phyloP scores from a whole-genome alignment of 2,888 invertebrate genomes.

The Amphiduros pacificus region DNA sequence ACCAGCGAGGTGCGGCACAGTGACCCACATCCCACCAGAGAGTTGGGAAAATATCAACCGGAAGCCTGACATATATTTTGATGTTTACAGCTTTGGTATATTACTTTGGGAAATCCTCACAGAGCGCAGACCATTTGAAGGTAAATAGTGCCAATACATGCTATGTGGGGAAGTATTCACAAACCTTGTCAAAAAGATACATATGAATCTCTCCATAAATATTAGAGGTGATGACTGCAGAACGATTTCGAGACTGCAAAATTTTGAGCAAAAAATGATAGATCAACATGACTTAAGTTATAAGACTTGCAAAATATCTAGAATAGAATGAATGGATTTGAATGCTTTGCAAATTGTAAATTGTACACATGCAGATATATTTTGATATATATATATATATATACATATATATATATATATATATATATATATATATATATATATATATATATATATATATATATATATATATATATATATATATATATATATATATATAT shows the following conservation, averaged over 20 bases:
- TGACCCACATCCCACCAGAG: slow-evolving; percentile 41
- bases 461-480: neutral
- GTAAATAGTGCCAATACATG: slow-evolving; percentile 29
- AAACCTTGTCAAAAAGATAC: too few species aligned
- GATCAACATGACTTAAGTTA: too few species aligned
- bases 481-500: neutral
- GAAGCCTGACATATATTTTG: slow-evolving; percentile 30
- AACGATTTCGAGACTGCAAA: too few species aligned
- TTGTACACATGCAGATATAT: too few species aligned
- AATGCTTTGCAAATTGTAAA: too few species aligned
- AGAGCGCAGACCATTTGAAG: slow-evolving; percentile 32
- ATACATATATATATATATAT: neutral
- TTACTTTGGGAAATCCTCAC: slow-evolving; percentile 39
- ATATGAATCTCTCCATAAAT: too few species aligned
- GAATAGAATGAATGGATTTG: too few species aligned
- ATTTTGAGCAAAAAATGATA: too few species aligned
- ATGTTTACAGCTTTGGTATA: slow-evolving; percentile 41
- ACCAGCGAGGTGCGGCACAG: slow-evolving; percentile 30
- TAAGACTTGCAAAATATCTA: too few species aligned
- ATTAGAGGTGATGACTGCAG: too few species aligned
- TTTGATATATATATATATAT: neutral
- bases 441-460: neutral
- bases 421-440: neutral
- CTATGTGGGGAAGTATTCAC: too few species aligned
- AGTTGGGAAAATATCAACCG: slow-evolving; percentile 34